Conservation (phyloP, 2,888 invertebrate species). For the Oeneis ivallda region DNA sequence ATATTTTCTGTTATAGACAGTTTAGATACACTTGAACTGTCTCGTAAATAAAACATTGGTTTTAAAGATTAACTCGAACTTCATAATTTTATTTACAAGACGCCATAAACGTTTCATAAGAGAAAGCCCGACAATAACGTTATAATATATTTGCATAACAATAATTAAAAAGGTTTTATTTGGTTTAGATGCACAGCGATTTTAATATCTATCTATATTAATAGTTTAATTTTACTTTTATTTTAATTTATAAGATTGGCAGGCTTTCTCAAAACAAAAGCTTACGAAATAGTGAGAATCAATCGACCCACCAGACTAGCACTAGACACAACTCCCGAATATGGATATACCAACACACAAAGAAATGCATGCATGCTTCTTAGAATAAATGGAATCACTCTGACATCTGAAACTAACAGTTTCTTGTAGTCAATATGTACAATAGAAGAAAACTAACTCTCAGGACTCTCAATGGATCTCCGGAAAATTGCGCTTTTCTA, state of each 20-base stretch:
- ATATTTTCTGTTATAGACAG: slow-evolving; percentile 42
- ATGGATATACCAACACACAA: slow-evolving; percentile 75
- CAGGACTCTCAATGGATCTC: slow-evolving; percentile 39
- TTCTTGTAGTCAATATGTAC: slow-evolving; percentile 66
- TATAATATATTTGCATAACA: slow-evolving; percentile 35
- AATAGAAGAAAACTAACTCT: slow-evolving; percentile 48
- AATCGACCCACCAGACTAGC: slow-evolving; percentile 75
- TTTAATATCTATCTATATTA: slow-evolving; percentile 46
- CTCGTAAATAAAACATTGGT: slow-evolving; percentile 14
- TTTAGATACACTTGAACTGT: slow-evolving; percentile 21
- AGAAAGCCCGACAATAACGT: slow-evolving; percentile 66
- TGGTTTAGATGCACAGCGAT: slow-evolving; percentile 74
- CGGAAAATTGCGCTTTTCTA: slow-evolving; percentile 36
- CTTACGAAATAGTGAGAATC: slow-evolving; percentile 75
- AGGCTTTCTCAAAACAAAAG: slow-evolving; percentile 67
- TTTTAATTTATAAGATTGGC: slow-evolving; percentile 43
- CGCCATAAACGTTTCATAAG: slow-evolving; percentile 41
- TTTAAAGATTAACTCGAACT: background rate
- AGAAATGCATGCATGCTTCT: slow-evolving; percentile 81
- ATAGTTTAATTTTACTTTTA: slow-evolving; percentile 19
- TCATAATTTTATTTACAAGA: slow-evolving; percentile 31
- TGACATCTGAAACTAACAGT: slow-evolving; percentile 66
- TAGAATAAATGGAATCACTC: slow-evolving; percentile 80
- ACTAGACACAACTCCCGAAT: slow-evolving; percentile 70
- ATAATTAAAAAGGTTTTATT: slow-evolving; percentile 53